Conservation (phyloP, 2,797 vertebrate genomes). For the Tenualosa ilisha region DNA sequence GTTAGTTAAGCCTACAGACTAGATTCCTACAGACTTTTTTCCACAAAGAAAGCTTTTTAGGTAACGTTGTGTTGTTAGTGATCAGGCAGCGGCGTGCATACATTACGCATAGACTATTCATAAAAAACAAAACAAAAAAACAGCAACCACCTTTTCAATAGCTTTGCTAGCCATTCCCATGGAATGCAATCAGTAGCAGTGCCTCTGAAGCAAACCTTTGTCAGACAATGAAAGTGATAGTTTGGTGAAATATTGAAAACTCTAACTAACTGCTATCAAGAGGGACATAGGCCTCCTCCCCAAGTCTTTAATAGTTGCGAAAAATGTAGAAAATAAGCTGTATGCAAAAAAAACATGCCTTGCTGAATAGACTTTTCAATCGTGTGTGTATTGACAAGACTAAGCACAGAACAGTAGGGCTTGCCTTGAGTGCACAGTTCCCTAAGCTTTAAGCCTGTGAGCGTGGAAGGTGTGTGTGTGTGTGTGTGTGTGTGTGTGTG, state of each 20-base stretch:
- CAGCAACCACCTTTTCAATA: neutral
- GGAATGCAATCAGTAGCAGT: neutral
- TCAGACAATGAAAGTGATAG: neutral
- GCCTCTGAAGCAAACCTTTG: neutral
- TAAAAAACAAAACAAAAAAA: neutral
- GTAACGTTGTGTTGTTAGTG: neutral
- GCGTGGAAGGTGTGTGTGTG: neutral
- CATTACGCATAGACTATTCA: neutral
- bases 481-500: too few relatives aligned
- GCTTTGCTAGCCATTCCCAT: neutral
- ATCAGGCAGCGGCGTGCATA: neutral
- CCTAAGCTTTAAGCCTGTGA: constrained; percentile 14
- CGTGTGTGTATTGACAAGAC: constrained; percentile 1
- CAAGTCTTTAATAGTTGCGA: neutral
- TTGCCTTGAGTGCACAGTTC: neutral
- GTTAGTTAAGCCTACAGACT: neutral
- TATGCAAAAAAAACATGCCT: neutral
- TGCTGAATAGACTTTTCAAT: neutral
- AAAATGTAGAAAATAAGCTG: constrained; percentile 7
- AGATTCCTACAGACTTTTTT: neutral
- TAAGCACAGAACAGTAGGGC: neutral
- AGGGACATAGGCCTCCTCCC: neutral
- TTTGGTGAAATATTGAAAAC: neutral
- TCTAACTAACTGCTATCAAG: neutral
- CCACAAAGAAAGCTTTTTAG: neutral